phyloP scores from a whole-genome alignment of 2,888 invertebrate species.

The Caenorhabditis virilis region DNA sequence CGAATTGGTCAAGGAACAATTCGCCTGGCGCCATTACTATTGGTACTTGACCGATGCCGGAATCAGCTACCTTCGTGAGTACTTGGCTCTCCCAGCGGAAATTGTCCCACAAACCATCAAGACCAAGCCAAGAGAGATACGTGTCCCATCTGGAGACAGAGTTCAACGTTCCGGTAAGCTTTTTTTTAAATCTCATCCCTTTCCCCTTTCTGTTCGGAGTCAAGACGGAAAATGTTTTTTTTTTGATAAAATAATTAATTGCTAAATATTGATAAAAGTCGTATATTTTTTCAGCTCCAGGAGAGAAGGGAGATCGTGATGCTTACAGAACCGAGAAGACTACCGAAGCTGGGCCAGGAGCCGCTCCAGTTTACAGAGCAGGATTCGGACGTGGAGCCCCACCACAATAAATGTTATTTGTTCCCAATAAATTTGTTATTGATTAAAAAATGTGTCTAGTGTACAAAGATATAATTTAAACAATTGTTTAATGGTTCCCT shows the following conservation, averaged over 20 bases:
- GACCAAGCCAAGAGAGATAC: slow-evolving; percentile 76
- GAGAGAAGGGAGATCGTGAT: slow-evolving; percentile 60
- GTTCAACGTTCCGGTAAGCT: slow-evolving; percentile 41
- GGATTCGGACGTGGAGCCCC: slow-evolving; percentile 68
- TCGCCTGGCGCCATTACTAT: slow-evolving; percentile 99
- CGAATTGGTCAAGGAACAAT: slow-evolving; percentile 98
- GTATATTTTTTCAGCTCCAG: slow-evolving; percentile 38
- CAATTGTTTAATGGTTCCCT: no score
- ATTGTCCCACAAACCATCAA: slow-evolving; percentile 97
- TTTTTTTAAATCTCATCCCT: no score
- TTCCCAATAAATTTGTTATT: slow-evolving; percentile 37
- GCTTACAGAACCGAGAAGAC: slow-evolving; percentile 79
- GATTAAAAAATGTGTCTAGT: no score
- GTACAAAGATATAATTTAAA: no score
- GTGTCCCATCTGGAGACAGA: slow-evolving; percentile 63
- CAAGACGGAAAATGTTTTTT: no score
- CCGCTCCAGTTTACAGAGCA: slow-evolving; percentile 78
- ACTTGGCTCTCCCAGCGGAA: slow-evolving; percentile 94
- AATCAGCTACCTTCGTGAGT: slow-evolving; percentile 91
- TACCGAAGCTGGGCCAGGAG: slow-evolving; percentile 93
- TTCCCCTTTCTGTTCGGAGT: no score
- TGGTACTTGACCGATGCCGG: slow-evolving; percentile 99
- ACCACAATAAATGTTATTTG: slow-evolving; percentile 40
- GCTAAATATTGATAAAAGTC: slow-evolving; percentile 10
- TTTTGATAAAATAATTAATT: no score